Base-by-base conservation (phyloP, 2,797 vertebrate species). In the Picus viridis region DNA sequence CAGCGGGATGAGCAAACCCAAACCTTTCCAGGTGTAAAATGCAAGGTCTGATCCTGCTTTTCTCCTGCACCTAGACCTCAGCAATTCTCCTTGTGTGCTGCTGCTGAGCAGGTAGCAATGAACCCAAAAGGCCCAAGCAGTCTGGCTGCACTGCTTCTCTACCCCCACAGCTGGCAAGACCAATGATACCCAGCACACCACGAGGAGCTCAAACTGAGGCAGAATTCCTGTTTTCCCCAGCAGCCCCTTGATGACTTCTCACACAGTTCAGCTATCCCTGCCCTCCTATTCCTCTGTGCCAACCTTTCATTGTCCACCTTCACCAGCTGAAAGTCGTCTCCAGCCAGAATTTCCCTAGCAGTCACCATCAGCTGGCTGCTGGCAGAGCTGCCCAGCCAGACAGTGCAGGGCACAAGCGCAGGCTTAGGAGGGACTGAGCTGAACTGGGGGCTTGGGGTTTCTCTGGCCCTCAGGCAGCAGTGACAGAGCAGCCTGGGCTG, bases 161-260 rank as follows among this genome's bases (percentile, higher is more conserved):
- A 64, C 68, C 4, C 24, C 29, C 27, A 23, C 8, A 24, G 9
- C 1, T 51, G 8, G 22, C 30, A 16, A 54, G 64, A 54, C 4
- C 0, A 0, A 43, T 1, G 32, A 36, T 36, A 14, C 6, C 22
- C 56, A 5, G 32, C 18, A 56, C 30, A 36, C 7, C 19, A 12
- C 4, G 3, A 39, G 10, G 32, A 61, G 9, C 53, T 81, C 83
- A 22, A 70, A 19, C 5, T 9, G 7, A 29, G 24, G 5, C 67
- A 43, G 10, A 47, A 74, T 70, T 45, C 73, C 54, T 47, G 2
- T 45, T 91, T 83, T 74, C n/a, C 75, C 29, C 34, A 45, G 51
- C 43, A 77, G 17, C 16, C 14, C 45, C 5, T 2, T 51, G 34
- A 43, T 3, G 14, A 81, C 58, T 27, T 86, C 43, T 51, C 54